Evolutionary conservation across 2,797 vertebrate genomes (phyloP).

Genomic region (Galaxias olidus): DNA sequence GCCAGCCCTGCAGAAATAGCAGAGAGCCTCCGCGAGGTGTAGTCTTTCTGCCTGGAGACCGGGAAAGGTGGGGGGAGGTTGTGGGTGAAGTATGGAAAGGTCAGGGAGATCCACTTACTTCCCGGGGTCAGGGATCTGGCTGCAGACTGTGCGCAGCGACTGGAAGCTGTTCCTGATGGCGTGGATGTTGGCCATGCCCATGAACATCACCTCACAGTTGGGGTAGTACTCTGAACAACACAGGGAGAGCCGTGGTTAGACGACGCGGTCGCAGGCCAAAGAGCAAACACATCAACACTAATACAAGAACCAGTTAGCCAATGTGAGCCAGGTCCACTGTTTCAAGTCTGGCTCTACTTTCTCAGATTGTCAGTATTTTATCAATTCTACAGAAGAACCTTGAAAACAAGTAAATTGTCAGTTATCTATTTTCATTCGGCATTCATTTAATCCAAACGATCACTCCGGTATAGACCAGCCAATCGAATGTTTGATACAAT

Average conservation of each 20-base stretch:
- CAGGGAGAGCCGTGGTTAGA: conserved; percentile 34
- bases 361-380: too few relatives aligned
- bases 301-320: too few relatives aligned
- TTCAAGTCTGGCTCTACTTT: too few relatives aligned
- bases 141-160: conserved; percentile 92
- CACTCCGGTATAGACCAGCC: too few relatives aligned
- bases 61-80: not conserved
- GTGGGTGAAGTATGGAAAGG: conserved; percentile 46
- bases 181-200: conserved; percentile 99
- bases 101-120: conserved; percentile 85
- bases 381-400: too few relatives aligned
- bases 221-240: conserved; percentile 91
- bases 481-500: too few relatives aligned
- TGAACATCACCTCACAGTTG: conserved; percentile 97
- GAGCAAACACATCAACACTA: not conserved
- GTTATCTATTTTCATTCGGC: too few relatives aligned
- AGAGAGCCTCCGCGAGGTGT: conserved; percentile 36
- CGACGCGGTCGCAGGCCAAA: not conserved
- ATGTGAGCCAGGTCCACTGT: too few relatives aligned
- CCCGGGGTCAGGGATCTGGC: conserved; percentile 97
- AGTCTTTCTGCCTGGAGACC: conserved; percentile 32
- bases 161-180: conserved; percentile 98
- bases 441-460: too few relatives aligned
- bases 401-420: too few relatives aligned
- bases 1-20: conserved; percentile 28